Base-by-base conservation (phyloP, 2,797 vertebrate species). In the Pitangus sulphuratus region DNA sequence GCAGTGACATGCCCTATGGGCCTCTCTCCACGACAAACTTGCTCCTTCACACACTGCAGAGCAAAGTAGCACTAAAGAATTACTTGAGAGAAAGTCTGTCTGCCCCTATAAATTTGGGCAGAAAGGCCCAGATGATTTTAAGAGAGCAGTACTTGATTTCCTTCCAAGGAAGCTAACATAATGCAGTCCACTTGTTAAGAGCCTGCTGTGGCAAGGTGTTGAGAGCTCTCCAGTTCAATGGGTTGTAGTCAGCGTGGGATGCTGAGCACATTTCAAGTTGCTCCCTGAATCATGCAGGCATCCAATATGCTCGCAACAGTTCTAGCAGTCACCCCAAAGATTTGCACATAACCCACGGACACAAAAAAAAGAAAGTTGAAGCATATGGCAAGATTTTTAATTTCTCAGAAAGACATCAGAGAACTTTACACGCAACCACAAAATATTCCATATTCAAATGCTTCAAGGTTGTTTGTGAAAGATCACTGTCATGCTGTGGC, bases 1-100 rank as follows among this genome's bases (percentile, higher is more conserved):
- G 81, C 84, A 91, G 77, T 95, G 97, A 95, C 95, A 94, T 95
- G 95, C 64, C 82, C 94, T 76, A 33, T 58, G 75, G 88, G 88
- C 84, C 74, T 64, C 74, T 88, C 53, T 78, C 78, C 40, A 9
- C 53, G 44, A 97, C 89, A 96, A 70, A 47, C 77, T 61, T 79
- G 76, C 76, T 94, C 84, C 87, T 96, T 96, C 94, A 88, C 78
- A 96, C 44, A 33, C 62, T 42, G 64, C 9, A 20, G 77, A 86
- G 74, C 75, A 66, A 92, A 96, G 87, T 17, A 89, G 83, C 60
- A 64, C 72, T 51, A 78, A 84, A 78, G 84, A 96, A 91, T 84
- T 74, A 71, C 86, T 89, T 56, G 42, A 70, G 66, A 95, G 70
- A 77, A 96, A 82, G 83, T 75, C 89, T 85, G 56, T 82, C 84